Evolutionary conservation across 2,888 invertebrate species (phyloP), one percentile per base, ranked within the genome.

Genomic region (Aporophyla nigra): DNA sequence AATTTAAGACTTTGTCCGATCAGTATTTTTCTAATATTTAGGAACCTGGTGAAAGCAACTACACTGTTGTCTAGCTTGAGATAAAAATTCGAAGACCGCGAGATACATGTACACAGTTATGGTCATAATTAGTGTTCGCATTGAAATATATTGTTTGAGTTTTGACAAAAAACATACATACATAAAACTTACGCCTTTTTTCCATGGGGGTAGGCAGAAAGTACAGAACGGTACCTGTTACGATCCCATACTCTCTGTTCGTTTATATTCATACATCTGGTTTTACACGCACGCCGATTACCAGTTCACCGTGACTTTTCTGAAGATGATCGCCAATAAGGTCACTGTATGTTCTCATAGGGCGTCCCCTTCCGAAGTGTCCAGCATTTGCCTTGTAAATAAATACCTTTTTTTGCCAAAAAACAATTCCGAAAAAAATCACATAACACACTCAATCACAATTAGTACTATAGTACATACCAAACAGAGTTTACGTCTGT

Each of bases 11-110:
- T 51, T 21, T 27, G 9, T n/a, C 9, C 51, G 27, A 53, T 59
- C 43, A 21, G 58, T 75, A 65, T 58, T 65, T 74, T 65, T 65
- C 49, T 43, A 43, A 53, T 74, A 51, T 74, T 74, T 74, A 9
- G 63, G 62, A 56, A 40, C 49, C 27, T 40, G 40, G 51, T 76
- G 75, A 76, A 59, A 65, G 51, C 58, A 58, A 56, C 14, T 58
- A 63, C 49, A 58, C 51, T 65, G 14, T 74, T 49, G 21, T 51
- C 40, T 74, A 58, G 16, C 27, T 58, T 5, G 74, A 63, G 40
- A 51, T 58, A 43, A 75, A 53, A 75, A 43, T 58, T 63, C 56
- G 6, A 49, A 21, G 16, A 49, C 33, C 1, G 21, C 7, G 33
- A 62, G 53, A 46, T 73, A 61, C n/a, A 43, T 61, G 12, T 40